These are phyloP conservation scores for Sturnus vulgaris DNA, from an alignment of 2,113 vertebrate genomes.

Conservation along the genomic window DNA sequence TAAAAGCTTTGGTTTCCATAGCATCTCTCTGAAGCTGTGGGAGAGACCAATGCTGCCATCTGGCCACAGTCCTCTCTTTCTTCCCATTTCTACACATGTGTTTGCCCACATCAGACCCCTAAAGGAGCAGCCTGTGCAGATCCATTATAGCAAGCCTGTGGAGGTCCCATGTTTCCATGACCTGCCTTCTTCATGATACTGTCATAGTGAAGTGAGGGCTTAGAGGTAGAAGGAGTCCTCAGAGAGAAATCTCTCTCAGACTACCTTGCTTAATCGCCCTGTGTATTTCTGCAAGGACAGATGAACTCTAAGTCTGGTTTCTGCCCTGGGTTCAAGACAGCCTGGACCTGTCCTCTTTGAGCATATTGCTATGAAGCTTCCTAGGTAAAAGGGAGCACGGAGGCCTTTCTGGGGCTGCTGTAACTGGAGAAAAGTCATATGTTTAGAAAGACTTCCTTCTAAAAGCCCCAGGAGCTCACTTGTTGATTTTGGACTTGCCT, in stretches of 20 bases:
- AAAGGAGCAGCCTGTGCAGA: neutral
- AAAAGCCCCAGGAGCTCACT: neutral
- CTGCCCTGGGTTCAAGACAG: neutral
- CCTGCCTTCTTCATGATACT: neutral
- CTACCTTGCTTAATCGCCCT: neutral
- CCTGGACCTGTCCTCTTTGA: neutral
- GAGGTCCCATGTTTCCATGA: neutral
- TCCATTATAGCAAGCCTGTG: neutral
- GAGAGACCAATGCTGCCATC: neutral
- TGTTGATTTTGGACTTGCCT: neutral
- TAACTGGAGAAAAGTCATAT: neutral
- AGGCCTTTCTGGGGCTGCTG: neutral
- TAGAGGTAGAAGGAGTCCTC: neutral
- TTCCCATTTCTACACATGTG: neutral
- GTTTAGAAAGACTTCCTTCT: neutral
- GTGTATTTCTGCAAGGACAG: neutral
- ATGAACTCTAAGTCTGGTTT: neutral
- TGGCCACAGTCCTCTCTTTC: neutral
- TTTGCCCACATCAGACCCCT: neutral
- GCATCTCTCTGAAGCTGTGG: neutral
- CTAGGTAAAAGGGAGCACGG: neutral
- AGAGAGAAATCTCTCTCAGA: neutral
- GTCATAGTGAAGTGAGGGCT: neutral
- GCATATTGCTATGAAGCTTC: neutral
- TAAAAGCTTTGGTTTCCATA: neutral